Evolutionary conservation across 2,113 vertebrate genomes (phyloP).

Genomic region (Gavia stellata): DNA sequence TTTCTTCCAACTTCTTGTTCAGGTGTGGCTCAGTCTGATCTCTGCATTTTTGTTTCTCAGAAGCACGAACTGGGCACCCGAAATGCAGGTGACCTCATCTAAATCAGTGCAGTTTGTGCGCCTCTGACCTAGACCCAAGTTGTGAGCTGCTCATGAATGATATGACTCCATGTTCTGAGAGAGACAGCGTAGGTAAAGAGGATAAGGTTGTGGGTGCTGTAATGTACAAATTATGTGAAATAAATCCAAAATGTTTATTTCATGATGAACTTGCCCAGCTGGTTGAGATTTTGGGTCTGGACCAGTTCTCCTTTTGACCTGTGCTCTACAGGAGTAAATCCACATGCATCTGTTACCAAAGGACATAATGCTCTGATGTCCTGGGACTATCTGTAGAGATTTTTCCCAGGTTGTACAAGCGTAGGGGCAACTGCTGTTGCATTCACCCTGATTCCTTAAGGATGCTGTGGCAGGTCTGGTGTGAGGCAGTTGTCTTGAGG

Average conservation of each 20-base stretch:
- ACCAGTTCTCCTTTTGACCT: not conserved
- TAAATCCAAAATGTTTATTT: not conserved
- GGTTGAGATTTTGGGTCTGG: not conserved
- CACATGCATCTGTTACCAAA: not conserved
- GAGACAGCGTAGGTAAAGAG: not conserved
- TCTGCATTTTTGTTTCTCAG: not conserved
- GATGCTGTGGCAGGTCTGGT: not conserved
- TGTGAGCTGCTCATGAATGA: not conserved
- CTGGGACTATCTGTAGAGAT: not conserved
- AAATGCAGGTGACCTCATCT: not conserved
- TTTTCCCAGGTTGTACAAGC: not conserved
- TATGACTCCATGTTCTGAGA: not conserved
- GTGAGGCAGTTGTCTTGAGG: not conserved
- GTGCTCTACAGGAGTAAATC: not conserved
- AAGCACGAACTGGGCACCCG: not conserved
- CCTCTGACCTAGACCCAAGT: not conserved
- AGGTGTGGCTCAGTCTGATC: accelerated
- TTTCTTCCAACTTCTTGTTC: not conserved
- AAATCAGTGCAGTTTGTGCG: not conserved
- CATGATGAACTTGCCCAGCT: not conserved
- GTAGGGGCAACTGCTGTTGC: not conserved
- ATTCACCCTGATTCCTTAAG: not conserved
- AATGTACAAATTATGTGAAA: not conserved
- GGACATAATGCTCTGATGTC: not conserved
- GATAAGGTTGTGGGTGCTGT: not conserved